phyloP scores from a whole-genome alignment of 2,113 vertebrate species.

The Catagonus wagneri region DNA sequence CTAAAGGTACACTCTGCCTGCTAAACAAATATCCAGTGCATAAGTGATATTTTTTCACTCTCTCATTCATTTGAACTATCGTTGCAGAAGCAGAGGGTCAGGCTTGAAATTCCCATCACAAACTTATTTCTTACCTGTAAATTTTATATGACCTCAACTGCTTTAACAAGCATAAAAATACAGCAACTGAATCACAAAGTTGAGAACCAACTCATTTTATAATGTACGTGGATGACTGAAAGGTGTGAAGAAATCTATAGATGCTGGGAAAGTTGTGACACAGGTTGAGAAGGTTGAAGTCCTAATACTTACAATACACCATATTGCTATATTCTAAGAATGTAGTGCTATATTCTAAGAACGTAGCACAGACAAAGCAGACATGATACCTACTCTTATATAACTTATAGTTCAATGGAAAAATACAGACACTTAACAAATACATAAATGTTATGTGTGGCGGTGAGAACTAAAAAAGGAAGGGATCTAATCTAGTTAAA shows the following conservation, averaged over 20 bases:
- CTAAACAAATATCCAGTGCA: neutral
- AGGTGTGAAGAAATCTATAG: neutral
- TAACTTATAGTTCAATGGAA: neutral
- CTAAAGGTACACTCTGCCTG: neutral
- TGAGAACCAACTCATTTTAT: neutral
- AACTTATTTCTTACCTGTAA: neutral
- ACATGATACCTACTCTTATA: neutral
- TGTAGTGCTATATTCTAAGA: neutral
- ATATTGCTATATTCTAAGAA: constrained; percentile 18
- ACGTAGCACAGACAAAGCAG: neutral
- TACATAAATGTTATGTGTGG: neutral
- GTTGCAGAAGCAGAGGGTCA: neutral
- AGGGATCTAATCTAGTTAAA: neutral
- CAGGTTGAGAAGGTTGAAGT: neutral
- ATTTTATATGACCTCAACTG: neutral
- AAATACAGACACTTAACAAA: constrained; percentile 50
- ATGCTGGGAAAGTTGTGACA: neutral
- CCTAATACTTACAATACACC: neutral
- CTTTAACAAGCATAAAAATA: constrained; percentile 20
- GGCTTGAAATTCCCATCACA: constrained; percentile 10
- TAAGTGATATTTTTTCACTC: neutral
- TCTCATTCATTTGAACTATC: neutral
- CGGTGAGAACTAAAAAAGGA: neutral
- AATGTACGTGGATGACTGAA: neutral
- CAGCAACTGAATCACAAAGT: neutral